Percentiles rank a stretch among this genome's conserved stretches.
Conservation (phyloP, 1,140 invertebrate genomes). For the Nylanderia fulva region DNA sequence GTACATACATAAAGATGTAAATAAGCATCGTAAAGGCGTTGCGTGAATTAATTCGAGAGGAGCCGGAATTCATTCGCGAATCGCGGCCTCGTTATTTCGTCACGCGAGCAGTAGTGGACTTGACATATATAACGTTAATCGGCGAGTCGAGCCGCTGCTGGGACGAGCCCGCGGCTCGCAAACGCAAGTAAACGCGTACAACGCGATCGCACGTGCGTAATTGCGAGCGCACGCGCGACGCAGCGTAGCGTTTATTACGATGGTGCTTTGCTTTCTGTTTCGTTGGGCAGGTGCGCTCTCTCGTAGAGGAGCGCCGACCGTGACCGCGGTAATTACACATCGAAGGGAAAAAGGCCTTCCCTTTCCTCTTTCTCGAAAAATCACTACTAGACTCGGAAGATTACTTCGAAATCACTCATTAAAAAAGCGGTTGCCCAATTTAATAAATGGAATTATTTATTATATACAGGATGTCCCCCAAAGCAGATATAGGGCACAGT, state of each 20-base stretch:
- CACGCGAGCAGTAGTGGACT: slow-evolving; percentile 31
- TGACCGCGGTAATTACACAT: slow-evolving; percentile 68
- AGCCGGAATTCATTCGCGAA: background rate
- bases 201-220: slow-evolving; percentile 67
- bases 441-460: background rate
- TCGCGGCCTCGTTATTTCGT: background rate
- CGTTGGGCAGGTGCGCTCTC: slow-evolving; percentile 75
- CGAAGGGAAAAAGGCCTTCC: background rate
- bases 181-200: slow-evolving; percentile 40
- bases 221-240: slow-evolving; percentile 69
- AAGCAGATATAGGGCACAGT: no score
- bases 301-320: slow-evolving; percentile 44
- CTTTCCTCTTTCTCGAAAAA: slow-evolving; percentile 25
- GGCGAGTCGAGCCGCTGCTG: slow-evolving; percentile 22
- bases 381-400: slow-evolving; percentile 24
- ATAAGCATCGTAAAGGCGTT: no score
- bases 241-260: slow-evolving; percentile 24
- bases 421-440: background rate
- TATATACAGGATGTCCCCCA: no score
- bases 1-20: no score
- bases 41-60: background rate
- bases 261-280: slow-evolving; percentile 69
- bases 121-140: slow-evolving; percentile 30
- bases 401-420: slow-evolving; percentile 15
- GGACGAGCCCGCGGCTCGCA: background rate